Conservation (phyloP, 1,140 invertebrate species). For the Cyclina sinensis region DNA sequence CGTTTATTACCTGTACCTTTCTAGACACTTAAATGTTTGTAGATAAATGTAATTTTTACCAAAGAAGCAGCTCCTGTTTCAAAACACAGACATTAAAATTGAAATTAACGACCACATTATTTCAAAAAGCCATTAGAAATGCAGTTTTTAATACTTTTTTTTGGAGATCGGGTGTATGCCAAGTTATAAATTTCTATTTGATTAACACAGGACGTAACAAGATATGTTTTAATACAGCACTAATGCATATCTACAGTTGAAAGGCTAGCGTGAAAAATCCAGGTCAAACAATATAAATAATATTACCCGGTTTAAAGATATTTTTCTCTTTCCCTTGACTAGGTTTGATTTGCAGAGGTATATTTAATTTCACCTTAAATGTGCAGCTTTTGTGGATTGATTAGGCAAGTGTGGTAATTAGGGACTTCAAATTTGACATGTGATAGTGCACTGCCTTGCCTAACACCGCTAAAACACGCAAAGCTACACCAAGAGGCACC, state of each 20-base stretch:
- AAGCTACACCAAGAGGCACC: slow-evolving; percentile 33
- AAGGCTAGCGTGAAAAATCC: slow-evolving; percentile 11
- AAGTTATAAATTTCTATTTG: slow-evolving; percentile 33
- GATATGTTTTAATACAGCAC: slow-evolving; percentile 18
- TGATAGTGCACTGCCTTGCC: slow-evolving; percentile 21
- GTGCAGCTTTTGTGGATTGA: neutral
- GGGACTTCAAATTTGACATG: neutral
- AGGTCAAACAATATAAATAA: slow-evolving; percentile 1
- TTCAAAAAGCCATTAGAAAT: slow-evolving; percentile 18
- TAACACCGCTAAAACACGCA: slow-evolving; percentile 13
- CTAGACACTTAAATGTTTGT: neutral
- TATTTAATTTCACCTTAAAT: slow-evolving; percentile 26
- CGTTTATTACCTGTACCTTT: neutral
- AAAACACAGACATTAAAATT: slow-evolving; percentile 4
- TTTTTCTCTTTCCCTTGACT: neutral
- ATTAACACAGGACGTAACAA: slow-evolving; percentile 8
- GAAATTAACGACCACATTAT: slow-evolving; percentile 24
- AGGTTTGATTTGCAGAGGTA: neutral
- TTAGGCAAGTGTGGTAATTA: slow-evolving; percentile 15
- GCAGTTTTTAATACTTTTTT: neutral
- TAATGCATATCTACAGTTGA: neutral
- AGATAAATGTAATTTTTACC: neutral
- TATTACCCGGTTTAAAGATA: neutral
- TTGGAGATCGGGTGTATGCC: neutral
- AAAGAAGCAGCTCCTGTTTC: slow-evolving; percentile 4